A percentile compares a stretch with the other conserved stretches of the same genome.
These are phyloP conservation scores for Drosophila histrio DNA, from an alignment of 2,888 invertebrate species.

Conservation along the genomic window DNA sequence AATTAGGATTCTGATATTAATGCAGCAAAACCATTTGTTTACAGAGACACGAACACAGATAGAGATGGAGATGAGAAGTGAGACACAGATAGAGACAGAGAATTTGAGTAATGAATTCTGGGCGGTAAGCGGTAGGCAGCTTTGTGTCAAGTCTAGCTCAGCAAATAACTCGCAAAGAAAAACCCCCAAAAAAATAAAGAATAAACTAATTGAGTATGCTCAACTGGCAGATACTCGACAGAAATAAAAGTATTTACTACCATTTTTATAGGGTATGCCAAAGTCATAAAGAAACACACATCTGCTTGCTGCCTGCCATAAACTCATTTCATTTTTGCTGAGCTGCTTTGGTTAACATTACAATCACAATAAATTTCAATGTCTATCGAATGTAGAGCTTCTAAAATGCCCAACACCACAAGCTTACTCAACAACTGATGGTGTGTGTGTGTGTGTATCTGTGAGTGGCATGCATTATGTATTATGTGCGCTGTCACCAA, in stretches of 20 bases:
- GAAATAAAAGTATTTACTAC: neutral
- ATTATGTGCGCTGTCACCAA: conserved; percentile 76
- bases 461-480: conserved; percentile 65
- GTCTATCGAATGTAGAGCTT: conserved; percentile 65
- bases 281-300: neutral
- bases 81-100: conserved; percentile 8
- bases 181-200: neutral
- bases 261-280: neutral
- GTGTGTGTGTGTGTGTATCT: conserved; percentile 16
- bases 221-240: neutral
- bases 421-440: neutral
- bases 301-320: conserved; percentile 28
- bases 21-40: conserved; percentile 54
- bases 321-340: conserved; percentile 59
- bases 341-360: conserved; percentile 59
- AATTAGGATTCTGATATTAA: conserved; percentile 76
- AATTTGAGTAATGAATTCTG: conserved; percentile 69
- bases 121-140: conserved; percentile 12
- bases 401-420: conserved; percentile 29
- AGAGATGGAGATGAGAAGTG: neutral
- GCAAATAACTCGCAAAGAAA: conserved; percentile 32
- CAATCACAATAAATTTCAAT: conserved; percentile 75
- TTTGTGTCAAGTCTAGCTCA: conserved; percentile 35
- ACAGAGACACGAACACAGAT: neutral
- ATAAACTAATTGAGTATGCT: neutral